Evolutionary conservation across 2,888 invertebrate species (phyloP), one percentile per base, ranked within the genome.

Genomic region (Synergus japonicus): DNA sequence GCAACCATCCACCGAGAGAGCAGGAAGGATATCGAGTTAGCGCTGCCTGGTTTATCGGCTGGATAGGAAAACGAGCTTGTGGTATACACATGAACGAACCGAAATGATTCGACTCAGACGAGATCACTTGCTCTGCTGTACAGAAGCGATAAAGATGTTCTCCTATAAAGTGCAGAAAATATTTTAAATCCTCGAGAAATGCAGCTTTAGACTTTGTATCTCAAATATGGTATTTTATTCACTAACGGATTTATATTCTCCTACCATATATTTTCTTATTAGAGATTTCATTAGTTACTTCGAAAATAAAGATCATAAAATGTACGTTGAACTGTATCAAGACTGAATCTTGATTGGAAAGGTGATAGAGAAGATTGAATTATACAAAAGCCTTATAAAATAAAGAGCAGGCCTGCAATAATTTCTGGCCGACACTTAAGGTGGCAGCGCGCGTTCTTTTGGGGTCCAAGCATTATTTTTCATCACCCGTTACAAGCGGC

Each of bases 81-180:
- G 43, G 67, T n/a, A 67, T 67, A 73, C 46, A 73, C 29, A 73
- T 54, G 46, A 63, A 63, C 54, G 46, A 54, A 54, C 49, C 22
- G 44, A n/a, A 73, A 73, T 63, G 73, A 73, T 73, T 73, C 73
- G 73, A 73, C 54, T 73, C 73, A 37, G 29, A 54, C 54, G 73
- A 54, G 54, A 73, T 73, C 73, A 54, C 54, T 73, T 54, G 54
- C 73, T 54, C 22, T 73, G 37, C 73, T 54, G 37, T 46, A 67
- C n/a, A 15, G 37, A 54, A 58, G 73, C 73, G 49, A 54, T 73
- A 73, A 73, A 73, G 54, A 73, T 58, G 73, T 73, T 73, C 54
- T 54, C 37, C 73, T 41, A 54, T 58, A 54, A 73, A 73, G 54
- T 73, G 18, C 54, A 41, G 37, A 73, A 73, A 49, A 54, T 73